Evolutionary conservation across 2,888 invertebrate species (phyloP).

Genomic region (Zonitis immaculata): DNA sequence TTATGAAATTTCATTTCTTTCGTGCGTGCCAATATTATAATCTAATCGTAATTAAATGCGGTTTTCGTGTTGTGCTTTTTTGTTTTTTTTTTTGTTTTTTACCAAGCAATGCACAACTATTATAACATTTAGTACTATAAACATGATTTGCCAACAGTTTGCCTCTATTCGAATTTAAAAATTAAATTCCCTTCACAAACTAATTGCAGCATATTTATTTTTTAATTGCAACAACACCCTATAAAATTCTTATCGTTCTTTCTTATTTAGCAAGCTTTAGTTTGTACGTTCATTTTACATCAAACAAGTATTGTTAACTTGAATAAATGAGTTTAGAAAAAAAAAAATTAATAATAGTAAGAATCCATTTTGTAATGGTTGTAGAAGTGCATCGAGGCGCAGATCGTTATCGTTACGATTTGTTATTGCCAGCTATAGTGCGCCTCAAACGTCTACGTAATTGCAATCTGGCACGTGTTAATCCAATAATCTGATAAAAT

Average conservation of each 20-base stretch:
- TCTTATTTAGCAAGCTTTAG: too few relatives aligned
- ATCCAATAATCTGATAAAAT: slow-evolving; percentile 4
- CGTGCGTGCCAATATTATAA: slow-evolving; percentile 20
- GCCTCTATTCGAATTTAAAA: too few relatives aligned
- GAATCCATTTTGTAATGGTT: too few relatives aligned
- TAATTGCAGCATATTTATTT: too few relatives aligned
- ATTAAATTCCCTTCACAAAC: too few relatives aligned
- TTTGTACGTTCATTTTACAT: too few relatives aligned
- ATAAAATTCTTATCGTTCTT: too few relatives aligned
- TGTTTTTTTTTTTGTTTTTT: too few relatives aligned
- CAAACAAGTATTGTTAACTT: too few relatives aligned
- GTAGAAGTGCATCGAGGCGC: not conserved
- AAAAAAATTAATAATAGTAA: too few relatives aligned
- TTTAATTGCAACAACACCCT: too few relatives aligned
- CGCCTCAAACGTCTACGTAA: not conserved
- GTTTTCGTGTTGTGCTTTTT: slow-evolving; percentile 15
- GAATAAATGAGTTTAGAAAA: too few relatives aligned
- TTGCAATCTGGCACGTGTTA: not conserved
- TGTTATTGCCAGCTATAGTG: slow-evolving; percentile 4
- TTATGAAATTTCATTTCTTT: slow-evolving; percentile 16
- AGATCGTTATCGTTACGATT: slow-evolving; percentile 1
- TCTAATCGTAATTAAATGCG: slow-evolving; percentile 21
- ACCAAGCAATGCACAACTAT: not conserved
- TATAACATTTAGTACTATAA: not conserved
- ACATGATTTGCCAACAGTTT: not conserved